Evolutionary conservation across 2,113 vertebrate genomes (phyloP).

Genomic region (Haemorhous mexicanus): DNA sequence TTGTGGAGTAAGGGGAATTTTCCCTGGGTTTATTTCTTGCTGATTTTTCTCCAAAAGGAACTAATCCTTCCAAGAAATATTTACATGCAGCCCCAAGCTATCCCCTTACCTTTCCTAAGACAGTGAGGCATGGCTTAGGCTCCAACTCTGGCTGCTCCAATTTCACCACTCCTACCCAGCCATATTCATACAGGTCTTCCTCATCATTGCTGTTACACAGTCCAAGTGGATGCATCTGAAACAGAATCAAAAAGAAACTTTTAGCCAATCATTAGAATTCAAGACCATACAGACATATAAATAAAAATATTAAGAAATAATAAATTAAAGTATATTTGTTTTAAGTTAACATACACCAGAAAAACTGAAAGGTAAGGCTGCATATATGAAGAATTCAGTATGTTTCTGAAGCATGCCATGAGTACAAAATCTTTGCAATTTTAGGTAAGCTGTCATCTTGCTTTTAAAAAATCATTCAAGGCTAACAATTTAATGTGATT

Average conservation of each 20-base stretch:
- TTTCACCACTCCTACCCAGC: slow-evolving; percentile 99
- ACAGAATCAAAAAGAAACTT: not conserved
- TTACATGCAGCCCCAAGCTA: not conserved
- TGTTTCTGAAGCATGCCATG: fast-evolving
- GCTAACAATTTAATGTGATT: not conserved
- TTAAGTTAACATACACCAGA: not conserved
- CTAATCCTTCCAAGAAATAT: not conserved
- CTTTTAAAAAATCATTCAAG: not conserved
- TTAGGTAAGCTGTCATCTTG: not conserved
- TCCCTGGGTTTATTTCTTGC: not conserved
- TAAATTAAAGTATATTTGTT: not conserved
- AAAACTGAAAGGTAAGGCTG: not conserved
- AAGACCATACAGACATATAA: not conserved
- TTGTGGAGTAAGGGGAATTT: not conserved
- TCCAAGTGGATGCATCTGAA: slow-evolving; percentile 96
- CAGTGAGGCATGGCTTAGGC: slow-evolving; percentile 94
- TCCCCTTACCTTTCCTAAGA: slow-evolving; percentile 90
- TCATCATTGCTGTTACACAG: slow-evolving; percentile 98
- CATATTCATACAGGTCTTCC: slow-evolving; percentile 95
- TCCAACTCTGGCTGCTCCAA: slow-evolving; percentile 95
- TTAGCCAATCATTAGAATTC: not conserved
- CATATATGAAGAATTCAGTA: not conserved
- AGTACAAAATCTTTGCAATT: not conserved
- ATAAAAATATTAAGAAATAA: not conserved
- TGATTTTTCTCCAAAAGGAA: not conserved